Conservation (phyloP, 2,888 invertebrate species). For the Yponomeuta plumbellus region DNA sequence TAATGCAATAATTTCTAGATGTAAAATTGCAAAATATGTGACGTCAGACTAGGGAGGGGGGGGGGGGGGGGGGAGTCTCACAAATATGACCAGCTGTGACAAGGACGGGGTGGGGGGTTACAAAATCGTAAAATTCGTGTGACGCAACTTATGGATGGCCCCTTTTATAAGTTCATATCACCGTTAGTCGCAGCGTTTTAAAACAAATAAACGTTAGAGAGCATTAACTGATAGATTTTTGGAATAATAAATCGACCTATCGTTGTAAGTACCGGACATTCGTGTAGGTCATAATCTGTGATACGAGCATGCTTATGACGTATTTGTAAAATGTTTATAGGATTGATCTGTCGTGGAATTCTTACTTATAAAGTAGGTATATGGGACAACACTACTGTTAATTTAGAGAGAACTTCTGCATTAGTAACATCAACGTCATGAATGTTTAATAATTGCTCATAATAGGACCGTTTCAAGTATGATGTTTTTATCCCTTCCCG, state of each 20-base stretch:
- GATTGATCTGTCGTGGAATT: conserved; percentile 12
- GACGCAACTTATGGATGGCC: no score
- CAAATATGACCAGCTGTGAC: no score
- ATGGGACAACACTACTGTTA: not conserved
- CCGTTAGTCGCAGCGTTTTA: conserved; percentile 11
- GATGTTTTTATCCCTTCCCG: no score
- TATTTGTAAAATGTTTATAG: conserved; percentile 46
- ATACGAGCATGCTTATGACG: conserved; percentile 70
- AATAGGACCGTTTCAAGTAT: no score
- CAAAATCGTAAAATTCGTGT: no score
- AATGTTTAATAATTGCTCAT: no score
- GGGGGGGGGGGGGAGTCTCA: no score
- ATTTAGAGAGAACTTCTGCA: not conserved
- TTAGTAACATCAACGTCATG: not conserved
- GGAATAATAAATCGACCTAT: conserved; percentile 52
- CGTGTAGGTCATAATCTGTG: conserved; percentile 67
- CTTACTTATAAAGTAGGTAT: not conserved
- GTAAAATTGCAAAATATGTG: no score
- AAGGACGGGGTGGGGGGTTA: no score
- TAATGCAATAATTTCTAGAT: no score
- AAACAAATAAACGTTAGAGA: conserved; percentile 13
- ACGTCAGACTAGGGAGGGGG: no score
- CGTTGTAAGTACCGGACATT: conserved; percentile 54
- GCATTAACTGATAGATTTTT: conserved; percentile 24
- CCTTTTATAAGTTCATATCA: not conserved